phyloP scores from a whole-genome alignment of 2,113 vertebrate genomes.

The Dryoscopus gambensis region DNA sequence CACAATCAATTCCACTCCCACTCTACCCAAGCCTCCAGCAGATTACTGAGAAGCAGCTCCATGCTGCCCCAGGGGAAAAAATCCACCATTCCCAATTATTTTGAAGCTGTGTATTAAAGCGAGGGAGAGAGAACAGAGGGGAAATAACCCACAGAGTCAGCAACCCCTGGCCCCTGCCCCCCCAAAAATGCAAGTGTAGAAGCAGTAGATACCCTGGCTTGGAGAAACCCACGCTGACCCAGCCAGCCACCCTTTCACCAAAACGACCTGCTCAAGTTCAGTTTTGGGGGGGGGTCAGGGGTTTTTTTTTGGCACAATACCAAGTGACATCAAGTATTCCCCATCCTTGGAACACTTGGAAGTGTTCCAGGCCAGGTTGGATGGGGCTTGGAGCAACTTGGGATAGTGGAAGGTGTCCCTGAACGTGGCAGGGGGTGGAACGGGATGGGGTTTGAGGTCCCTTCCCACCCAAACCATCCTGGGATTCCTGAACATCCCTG shows the following conservation, averaged over 20 bases:
- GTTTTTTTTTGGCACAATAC: fast-evolving
- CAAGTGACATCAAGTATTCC: neutral
- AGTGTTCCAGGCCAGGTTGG: fast-evolving
- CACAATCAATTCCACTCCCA: conserved; percentile 30
- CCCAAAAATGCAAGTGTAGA: neutral
- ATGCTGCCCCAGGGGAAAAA: neutral
- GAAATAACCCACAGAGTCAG: neutral
- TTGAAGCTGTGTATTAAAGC: neutral
- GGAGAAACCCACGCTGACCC: neutral
- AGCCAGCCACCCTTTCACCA: neutral
- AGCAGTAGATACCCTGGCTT: neutral
- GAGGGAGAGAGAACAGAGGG: neutral
- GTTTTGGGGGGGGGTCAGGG: fast-evolving
- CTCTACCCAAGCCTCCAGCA: neutral
- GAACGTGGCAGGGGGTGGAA: neutral
- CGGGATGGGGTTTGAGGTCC: neutral
- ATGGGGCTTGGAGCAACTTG: neutral
- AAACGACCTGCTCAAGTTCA: neutral
- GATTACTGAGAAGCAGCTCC: neutral
- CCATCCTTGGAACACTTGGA: too few relatives aligned
- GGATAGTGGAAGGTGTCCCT: neutral
- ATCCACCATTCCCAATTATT: neutral
- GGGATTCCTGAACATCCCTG: neutral
- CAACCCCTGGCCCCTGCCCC: neutral
- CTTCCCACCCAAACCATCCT: neutral